Evolutionary conservation across 1,140 invertebrate species (phyloP), one percentile per base, ranked within the genome.

Genomic region (Hycleus phaleratus): DNA sequence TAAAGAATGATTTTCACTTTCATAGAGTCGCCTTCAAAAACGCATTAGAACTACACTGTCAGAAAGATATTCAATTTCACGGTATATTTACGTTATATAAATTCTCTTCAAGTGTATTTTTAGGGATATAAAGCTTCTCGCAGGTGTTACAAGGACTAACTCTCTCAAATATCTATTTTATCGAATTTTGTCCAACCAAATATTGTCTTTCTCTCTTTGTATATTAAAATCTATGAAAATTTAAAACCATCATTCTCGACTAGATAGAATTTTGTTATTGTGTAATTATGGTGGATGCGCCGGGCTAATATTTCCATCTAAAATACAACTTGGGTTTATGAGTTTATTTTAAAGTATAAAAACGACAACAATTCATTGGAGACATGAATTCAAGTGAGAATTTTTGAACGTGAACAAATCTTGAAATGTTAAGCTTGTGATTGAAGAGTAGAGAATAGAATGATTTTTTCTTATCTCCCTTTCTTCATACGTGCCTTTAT

Each of bases 11-110:
- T 32, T 46, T 32, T 32, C 43, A 53, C 46, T 45, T 32, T 46
- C 38, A 32, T 9, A 45, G 26, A 46, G 38, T 53, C 46, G 44
- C 42, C 51, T 46, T 52, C 38, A 25, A 39, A 58, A 42, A 52
- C 32, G 44, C 56, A 52, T 58, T 58, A 58, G 45, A 58, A 58
- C 52, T 58, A 58, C 56, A 58, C 56, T 52, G 56, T 51, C 57
- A 59, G 50, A 59, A 55, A 59, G 57, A 54, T 54, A 59, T 59
- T 59, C 50, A 59, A 54, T 59, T 59, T 59, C 57, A 59, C 50
- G 57, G 57, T 59, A 59, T 59, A 59, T 59, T 59, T 59, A 54
- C 50, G 45, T 54, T 43, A 59, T 59, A 59, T 55, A 55, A 55
- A 47, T 55, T 55, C 53, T 52, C 46, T 54, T 54, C 46, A 26